These are phyloP conservation scores for Eupithecia centaureata DNA, from an alignment of 2,888 invertebrate genomes.

Conservation along the genomic window DNA sequence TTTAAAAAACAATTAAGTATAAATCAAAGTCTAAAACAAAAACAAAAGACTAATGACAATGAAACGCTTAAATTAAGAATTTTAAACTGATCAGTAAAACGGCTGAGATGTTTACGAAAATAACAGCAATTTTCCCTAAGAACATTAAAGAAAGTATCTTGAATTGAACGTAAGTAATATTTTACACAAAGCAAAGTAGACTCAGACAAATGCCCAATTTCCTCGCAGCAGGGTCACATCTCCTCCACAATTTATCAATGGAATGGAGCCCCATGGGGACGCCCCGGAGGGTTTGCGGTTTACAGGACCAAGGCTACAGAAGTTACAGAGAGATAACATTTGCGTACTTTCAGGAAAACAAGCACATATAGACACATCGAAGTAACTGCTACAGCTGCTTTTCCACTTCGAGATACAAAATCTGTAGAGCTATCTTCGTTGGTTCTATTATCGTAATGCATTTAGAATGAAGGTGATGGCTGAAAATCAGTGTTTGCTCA, in stretches of 20 bases:
- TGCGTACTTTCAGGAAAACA: constrained; percentile 20
- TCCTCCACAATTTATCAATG: constrained; percentile 26
- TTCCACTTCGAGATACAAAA: not conserved
- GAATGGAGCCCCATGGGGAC: constrained; percentile 45
- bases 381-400: constrained; percentile 14
- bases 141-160: not conserved
- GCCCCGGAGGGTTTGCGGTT: constrained; percentile 60
- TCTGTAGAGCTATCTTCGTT: not conserved
- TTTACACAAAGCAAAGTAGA: constrained; percentile 5
- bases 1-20: not conserved
- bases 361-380: constrained; percentile 33
- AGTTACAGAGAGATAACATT: constrained; percentile 39
- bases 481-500: too few species aligned
- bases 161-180: not conserved
- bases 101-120: not conserved
- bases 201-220: constrained; percentile 21
- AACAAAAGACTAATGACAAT: not conserved
- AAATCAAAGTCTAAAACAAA: not conserved
- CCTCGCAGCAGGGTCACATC: constrained; percentile 18
- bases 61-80: not conserved
- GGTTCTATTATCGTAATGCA: not conserved
- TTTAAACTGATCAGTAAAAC: too few species aligned
- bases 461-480: too few species aligned
- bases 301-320: constrained; percentile 55
- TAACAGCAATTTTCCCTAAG: not conserved